phyloP scores from a whole-genome alignment of 2,888 invertebrate genomes.

The Lasioglossum pauxillum region DNA sequence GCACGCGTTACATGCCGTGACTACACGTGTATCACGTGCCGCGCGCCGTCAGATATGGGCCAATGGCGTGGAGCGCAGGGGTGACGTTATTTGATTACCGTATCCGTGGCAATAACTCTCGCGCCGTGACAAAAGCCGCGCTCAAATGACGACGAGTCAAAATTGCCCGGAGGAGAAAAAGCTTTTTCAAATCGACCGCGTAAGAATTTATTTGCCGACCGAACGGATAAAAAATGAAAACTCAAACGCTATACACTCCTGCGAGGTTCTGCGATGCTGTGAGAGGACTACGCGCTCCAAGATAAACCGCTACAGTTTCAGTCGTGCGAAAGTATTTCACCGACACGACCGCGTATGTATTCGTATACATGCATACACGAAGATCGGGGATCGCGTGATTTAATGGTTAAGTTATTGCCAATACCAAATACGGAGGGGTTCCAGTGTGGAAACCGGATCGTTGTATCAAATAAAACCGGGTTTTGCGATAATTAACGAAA shows the following conservation, averaged over 20 bases:
- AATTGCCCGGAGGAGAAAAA: neutral
- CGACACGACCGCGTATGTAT: neutral
- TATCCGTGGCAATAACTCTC: conserved; percentile 49
- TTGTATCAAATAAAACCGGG: conserved; percentile 43
- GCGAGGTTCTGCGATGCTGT: neutral
- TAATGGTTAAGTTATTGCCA: conserved; percentile 48
- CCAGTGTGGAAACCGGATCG: conserved; percentile 23
- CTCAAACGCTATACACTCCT: neutral
- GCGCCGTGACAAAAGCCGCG: conserved; percentile 33
- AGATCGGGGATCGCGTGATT: conserved; percentile 37
- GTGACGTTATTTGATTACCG: conserved; percentile 70
- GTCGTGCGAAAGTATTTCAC: neutral
- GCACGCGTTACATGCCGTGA: conserved; percentile 74
- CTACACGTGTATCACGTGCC: conserved; percentile 73
- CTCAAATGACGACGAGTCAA: conserved; percentile 12
- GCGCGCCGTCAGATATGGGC: conserved; percentile 66
- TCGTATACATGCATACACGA: neutral
- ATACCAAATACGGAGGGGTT: conserved; percentile 40
- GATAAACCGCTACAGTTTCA: conserved; percentile 27
- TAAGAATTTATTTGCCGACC: conserved; percentile 36
- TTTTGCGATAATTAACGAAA: conserved; percentile 68
- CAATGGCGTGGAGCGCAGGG: conserved; percentile 68
- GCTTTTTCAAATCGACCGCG: neutral
- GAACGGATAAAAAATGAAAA: conserved; percentile 12
- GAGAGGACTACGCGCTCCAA: neutral